Evolutionary conservation across 2,888 invertebrate genomes (phyloP), one percentile per base, ranked within the genome.

Genomic region (Zaprionus obscuricornis): DNA sequence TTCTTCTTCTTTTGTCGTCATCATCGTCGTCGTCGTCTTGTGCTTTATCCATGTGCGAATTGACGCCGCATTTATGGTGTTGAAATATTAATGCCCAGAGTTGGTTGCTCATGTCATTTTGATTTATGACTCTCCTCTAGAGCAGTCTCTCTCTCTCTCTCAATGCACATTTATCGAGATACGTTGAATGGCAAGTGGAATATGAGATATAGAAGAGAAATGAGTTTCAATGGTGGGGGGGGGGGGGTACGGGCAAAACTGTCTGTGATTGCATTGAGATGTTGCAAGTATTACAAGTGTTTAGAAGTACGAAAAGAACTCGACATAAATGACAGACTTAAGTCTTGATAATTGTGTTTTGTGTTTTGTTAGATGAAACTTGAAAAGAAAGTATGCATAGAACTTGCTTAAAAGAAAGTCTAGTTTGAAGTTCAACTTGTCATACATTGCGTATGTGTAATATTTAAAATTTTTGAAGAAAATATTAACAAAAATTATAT

Each of bases 51-150:
- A 58, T 77, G 74, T 78, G 84, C 85, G 77, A 77, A 77, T 77
- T 77, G 77, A 83, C 84, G 86, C 85, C 84, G 84, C 77, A 82
- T 85, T 86, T 85, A 78, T 85, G 85, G 75, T 86, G 86, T 85
- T 82, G 83, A 82, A 86, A 82, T 86, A 85, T 85, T 82, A 86
- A 86, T 86, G 86, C 75, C 83, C 83, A 69, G 75, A 82, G 83
- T 78, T 68, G 84, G 85, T 82, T 77, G 85, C 62, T 71, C 82
- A 85, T 86, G 81, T 82, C 85, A 78, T 64, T 79, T 74, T 82
- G 79, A 82, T 83, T 82, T 82, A 85, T 86, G 75, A 46, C 60
- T 69, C 66, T 62, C 62, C 45, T 47, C 58, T 43, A 74, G n/a
- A n/a, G n/a, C 55, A 50, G 50, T 49, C 36, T 52, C 33, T 43